phyloP scores from a whole-genome alignment of 2,113 vertebrate species.

The Amblyornis subalaris region DNA sequence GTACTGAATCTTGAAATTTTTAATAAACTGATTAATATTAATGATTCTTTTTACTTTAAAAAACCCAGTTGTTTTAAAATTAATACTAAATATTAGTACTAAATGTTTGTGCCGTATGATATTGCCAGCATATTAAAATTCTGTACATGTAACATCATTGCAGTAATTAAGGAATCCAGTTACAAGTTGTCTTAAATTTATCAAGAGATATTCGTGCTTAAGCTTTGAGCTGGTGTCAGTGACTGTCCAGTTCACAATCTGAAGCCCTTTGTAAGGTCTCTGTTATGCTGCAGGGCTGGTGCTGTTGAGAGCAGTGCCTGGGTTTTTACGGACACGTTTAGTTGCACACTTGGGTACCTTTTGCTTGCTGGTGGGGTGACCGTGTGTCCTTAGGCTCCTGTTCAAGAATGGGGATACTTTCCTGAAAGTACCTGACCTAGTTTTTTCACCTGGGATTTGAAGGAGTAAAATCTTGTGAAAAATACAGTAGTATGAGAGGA shows the following conservation, averaged over 20 bases:
- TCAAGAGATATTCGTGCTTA: neutral
- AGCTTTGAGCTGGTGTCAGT: neutral
- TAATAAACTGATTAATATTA: neutral
- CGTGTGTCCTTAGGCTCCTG: neutral
- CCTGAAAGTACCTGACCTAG: neutral
- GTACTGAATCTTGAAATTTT: neutral
- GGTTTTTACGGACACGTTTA: neutral
- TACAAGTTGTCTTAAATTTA: neutral
- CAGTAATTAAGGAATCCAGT: neutral
- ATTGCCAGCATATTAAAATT: neutral
- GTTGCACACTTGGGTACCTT: neutral
- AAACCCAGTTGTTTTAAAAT: neutral
- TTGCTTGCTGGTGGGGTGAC: neutral
- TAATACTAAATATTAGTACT: neutral
- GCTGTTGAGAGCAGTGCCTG: neutral
- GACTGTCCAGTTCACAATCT: accelerated
- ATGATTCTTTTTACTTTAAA: neutral
- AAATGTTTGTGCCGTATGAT: neutral
- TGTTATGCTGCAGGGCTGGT: neutral
- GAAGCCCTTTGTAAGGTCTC: neutral
- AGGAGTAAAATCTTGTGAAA: neutral
- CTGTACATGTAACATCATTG: neutral
- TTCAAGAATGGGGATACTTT: neutral
- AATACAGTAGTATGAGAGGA: neutral
- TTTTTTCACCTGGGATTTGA: neutral